Evolutionary conservation across 2,797 vertebrate genomes (phyloP).

Genomic region (Oreonectes daqikongensis): DNA sequence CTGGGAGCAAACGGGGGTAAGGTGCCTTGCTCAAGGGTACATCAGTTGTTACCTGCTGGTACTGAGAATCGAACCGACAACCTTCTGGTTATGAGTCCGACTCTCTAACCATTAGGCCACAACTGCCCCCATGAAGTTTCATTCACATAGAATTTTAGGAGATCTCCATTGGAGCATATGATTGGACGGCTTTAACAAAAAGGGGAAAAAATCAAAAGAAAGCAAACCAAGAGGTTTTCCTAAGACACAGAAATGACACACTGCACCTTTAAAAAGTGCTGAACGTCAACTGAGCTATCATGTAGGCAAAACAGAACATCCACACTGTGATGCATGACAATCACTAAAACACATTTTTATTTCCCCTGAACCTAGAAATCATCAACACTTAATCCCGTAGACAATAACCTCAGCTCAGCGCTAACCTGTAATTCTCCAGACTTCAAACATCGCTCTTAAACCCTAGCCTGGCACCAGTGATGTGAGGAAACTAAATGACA

Average conservation of each 20-base stretch:
- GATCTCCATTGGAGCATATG: too few relatives aligned
- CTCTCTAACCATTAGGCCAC: too few relatives aligned
- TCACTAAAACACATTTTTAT: constrained; percentile 9
- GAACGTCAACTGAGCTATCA: background rate
- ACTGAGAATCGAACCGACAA: too few relatives aligned
- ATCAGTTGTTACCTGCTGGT: too few relatives aligned
- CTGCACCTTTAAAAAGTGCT: background rate
- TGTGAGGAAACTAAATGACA: constrained; percentile 43
- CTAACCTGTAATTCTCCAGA: constrained; percentile 42
- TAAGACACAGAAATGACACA: background rate
- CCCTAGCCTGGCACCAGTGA: constrained; percentile 16
- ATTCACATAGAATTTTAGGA: too few relatives aligned
- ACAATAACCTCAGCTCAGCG: constrained; percentile 6
- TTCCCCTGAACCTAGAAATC: constrained; percentile 21
- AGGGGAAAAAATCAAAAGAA: too few relatives aligned
- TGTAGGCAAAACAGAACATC: background rate
- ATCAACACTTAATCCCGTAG: constrained; percentile 22
- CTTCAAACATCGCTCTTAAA: constrained; percentile 31
- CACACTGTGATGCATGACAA: background rate
- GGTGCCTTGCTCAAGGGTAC: too few relatives aligned
- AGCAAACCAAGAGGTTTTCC: background rate
- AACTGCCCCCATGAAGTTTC: too few relatives aligned
- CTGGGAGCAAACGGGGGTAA: too few relatives aligned
- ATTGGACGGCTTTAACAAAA: too few relatives aligned
- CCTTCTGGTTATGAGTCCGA: too few relatives aligned